phyloP scores from a whole-genome alignment of 92 coral and sea anemone genomes.

The Isaurus tuberculatus region DNA sequence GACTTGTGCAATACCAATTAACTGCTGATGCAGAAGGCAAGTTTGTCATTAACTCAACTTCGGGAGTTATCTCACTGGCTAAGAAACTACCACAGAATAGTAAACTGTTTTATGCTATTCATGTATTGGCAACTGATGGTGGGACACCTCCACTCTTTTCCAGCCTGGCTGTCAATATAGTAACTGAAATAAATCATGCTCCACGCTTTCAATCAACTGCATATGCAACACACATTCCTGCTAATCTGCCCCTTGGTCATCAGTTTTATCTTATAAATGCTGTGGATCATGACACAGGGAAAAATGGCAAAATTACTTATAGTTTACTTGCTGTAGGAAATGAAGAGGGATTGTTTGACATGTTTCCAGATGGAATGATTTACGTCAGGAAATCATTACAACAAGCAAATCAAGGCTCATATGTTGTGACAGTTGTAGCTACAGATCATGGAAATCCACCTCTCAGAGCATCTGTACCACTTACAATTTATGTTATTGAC shows the following conservation, averaged over 20 bases:
- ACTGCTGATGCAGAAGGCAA: constrained; percentile 69
- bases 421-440: constrained; percentile 69
- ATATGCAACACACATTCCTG: constrained; percentile 67
- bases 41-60: constrained; percentile 73
- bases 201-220: constrained; percentile 73
- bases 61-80: constrained; percentile 82
- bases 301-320: constrained; percentile 72
- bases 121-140: constrained; percentile 81
- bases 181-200: constrained; percentile 71
- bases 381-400: constrained; percentile 78
- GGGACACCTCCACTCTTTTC: constrained; percentile 91
- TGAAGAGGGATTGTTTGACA: constrained; percentile 80
- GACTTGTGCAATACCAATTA: constrained; percentile 81
- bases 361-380: constrained; percentile 84
- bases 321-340: constrained; percentile 69
- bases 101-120: constrained; percentile 64
- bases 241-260: constrained; percentile 76
- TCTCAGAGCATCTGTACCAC: constrained; percentile 66
- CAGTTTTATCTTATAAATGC: constrained; percentile 76
- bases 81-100: constrained; percentile 58
- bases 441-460: constrained; percentile 82
- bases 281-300: constrained; percentile 78
- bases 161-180: constrained; percentile 70
- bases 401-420: constrained; percentile 68
- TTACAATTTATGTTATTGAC: constrained; percentile 74